Percentiles rank a stretch among this genome's conserved stretches.
These are phyloP conservation scores for Oryzias javanicus DNA, from an alignment of 2,113 vertebrate genomes.

Conservation along the genomic window DNA sequence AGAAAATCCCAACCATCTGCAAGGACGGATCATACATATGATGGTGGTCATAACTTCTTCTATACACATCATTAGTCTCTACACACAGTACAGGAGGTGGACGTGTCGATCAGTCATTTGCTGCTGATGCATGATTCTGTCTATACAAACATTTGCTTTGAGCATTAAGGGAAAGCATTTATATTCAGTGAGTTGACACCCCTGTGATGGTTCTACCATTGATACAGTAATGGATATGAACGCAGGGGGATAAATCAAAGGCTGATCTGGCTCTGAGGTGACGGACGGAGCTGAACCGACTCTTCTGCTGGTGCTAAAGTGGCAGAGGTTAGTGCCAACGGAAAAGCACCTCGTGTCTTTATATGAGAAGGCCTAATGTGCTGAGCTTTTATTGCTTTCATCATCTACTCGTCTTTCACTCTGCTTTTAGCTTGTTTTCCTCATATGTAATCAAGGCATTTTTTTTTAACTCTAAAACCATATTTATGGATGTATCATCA, in stretches of 20 bases:
- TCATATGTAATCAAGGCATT: not conserved
- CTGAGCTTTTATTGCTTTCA: slow-evolving; percentile 16
- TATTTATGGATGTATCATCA: no score
- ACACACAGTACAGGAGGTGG: no score
- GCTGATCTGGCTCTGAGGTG: slow-evolving; percentile 9
- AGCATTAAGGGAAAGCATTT: not conserved
- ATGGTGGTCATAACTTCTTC: no score
- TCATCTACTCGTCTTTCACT: slow-evolving; percentile 2
- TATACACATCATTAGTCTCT: no score
- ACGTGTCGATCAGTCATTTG: no score
- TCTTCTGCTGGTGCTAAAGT: slow-evolving; percentile 14
- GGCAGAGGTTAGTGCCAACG: slow-evolving; percentile 2
- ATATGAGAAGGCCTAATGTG: slow-evolving; percentile 17
- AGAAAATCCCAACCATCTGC: no score
- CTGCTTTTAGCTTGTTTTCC: not conserved
- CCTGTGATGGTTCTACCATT: slow-evolving; percentile 21
- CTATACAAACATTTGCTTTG: not conserved
- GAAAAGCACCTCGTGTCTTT: slow-evolving; percentile 36
- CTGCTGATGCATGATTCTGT: not conserved
- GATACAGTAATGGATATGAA: slow-evolving; percentile 14
- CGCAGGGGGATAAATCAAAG: slow-evolving; percentile 13
- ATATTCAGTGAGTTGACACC: not conserved
- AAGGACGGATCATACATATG: no score
- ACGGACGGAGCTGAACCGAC: slow-evolving; percentile 16
- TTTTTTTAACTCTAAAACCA: not conserved